These are phyloP conservation scores for Hydrotaea cyrtoneurina DNA, from an alignment of 2,888 invertebrate genomes.

Conservation along the genomic window DNA sequence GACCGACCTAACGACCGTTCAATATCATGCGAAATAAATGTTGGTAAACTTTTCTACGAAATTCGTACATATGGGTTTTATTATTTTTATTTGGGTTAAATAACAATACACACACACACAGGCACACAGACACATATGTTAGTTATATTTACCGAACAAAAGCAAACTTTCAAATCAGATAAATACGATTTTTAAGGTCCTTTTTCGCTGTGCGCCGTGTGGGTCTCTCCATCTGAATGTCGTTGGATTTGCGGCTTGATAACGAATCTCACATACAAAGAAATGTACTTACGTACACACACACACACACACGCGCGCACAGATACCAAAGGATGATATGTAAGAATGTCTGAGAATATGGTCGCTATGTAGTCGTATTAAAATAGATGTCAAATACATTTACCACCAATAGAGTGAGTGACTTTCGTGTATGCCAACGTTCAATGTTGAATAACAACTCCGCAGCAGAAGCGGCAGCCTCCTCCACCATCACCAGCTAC, in stretches of 20 bases:
- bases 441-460: background rate
- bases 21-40: background rate
- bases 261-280: slow-evolving; percentile 27
- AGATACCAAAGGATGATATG: too few relatives aligned
- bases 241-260: background rate
- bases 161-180: slow-evolving; percentile 18
- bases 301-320: too few relatives aligned
- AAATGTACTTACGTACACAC: too few relatives aligned
- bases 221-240: background rate
- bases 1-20: background rate
- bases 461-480: background rate
- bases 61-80: slow-evolving; percentile 30
- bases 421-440: background rate
- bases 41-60: slow-evolving; percentile 17
- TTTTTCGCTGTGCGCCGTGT: background rate
- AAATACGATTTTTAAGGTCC: background rate
- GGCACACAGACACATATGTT: too few relatives aligned
- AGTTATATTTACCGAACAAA: background rate
- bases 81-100: slow-evolving; percentile 8
- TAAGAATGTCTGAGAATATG: background rate
- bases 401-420: background rate
- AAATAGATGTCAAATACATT: slow-evolving; percentile 45
- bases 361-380: background rate
- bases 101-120: background rate
- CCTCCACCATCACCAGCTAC: background rate